A percentile compares a stretch with the other conserved stretches of the same genome.
Conservation (phyloP, 2,113 vertebrate genomes). For the Cyanoderma ruficeps region DNA sequence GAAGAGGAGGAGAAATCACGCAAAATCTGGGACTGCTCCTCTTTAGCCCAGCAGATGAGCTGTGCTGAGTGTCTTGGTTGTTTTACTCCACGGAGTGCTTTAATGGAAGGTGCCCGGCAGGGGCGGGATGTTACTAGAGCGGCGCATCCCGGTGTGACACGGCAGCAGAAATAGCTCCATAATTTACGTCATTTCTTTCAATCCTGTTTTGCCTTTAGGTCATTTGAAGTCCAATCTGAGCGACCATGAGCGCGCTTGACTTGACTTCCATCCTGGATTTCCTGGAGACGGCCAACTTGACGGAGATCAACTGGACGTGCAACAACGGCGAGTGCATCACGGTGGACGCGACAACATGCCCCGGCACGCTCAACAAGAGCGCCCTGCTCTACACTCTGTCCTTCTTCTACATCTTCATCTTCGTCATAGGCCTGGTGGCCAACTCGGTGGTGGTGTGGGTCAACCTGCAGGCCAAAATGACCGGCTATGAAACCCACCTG, state of each 20-base stretch:
- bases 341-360: conserved; percentile 80
- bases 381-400: conserved; percentile 85
- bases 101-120: not conserved
- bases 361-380: conserved; percentile 76
- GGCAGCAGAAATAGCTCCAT: not conserved
- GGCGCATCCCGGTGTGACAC: accelerated
- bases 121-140: not conserved
- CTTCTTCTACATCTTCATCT: conserved; percentile 91
- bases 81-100: accelerated
- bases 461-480: conserved; percentile 86
- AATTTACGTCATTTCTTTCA: not conserved
- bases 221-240: accelerated
- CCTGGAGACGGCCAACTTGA: conserved; percentile 81
- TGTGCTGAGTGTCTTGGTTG: not conserved
- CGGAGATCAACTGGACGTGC: conserved; percentile 80
- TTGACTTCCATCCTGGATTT: conserved; percentile 75
- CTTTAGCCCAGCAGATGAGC: not conserved
- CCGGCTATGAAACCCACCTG: conserved; percentile 88
- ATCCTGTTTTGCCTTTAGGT: not conserved
- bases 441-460: conserved; percentile 94
- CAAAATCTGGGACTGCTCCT: not conserved
- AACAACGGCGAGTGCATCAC: conserved; percentile 76
- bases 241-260: conserved; percentile 76
- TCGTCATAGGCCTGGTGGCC: conserved; percentile 87
- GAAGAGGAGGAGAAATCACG: not conserved